Percentiles rank a stretch among this genome's conserved stretches.
Conservation (phyloP, 1,140 invertebrate species). For the Chelonus insularis region DNA sequence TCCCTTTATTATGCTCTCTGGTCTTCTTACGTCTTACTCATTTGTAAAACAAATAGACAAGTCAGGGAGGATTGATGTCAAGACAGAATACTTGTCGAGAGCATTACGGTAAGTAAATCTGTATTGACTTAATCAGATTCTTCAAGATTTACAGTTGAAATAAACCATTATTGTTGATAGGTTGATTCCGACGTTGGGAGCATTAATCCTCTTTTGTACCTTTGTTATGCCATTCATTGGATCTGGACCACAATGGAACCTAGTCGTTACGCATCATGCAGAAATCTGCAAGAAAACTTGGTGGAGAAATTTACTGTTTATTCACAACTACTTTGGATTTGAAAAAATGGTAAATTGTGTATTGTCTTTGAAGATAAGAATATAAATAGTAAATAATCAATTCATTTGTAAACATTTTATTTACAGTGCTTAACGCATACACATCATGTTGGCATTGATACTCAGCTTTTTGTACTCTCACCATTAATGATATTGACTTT, state of each 20-base stretch:
- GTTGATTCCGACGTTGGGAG: conserved; percentile 65
- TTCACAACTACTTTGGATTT: conserved; percentile 71
- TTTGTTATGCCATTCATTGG: conserved; percentile 65
- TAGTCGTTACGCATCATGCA: conserved; percentile 66
- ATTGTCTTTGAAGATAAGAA: conserved; percentile 7
- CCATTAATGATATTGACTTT: conserved; percentile 70
- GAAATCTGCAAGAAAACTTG: conserved; percentile 66
- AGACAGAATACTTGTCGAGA: conserved; percentile 65
- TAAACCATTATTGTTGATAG: conserved; percentile 46
- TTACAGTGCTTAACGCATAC: conserved; percentile 72
- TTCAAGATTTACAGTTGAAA: no score
- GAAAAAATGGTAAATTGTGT: conserved; percentile 62
- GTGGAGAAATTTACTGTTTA: conserved; percentile 68
- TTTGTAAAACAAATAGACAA: conserved; percentile 65
- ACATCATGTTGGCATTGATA: conserved; percentile 81
- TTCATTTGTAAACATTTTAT: conserved; percentile 28
- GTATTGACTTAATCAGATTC: not conserved
- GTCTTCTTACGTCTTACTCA: conserved; percentile 69
- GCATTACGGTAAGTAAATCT: conserved; percentile 62
- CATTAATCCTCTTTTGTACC: conserved; percentile 68
- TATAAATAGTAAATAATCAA: conserved; percentile 19
- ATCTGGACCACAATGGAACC: conserved; percentile 69
- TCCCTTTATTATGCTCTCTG: conserved; percentile 76
- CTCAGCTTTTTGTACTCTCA: conserved; percentile 76
- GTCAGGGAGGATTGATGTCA: conserved; percentile 63